phyloP scores from a whole-genome alignment of 2,113 vertebrate genomes.

The Antennarius striatus region DNA sequence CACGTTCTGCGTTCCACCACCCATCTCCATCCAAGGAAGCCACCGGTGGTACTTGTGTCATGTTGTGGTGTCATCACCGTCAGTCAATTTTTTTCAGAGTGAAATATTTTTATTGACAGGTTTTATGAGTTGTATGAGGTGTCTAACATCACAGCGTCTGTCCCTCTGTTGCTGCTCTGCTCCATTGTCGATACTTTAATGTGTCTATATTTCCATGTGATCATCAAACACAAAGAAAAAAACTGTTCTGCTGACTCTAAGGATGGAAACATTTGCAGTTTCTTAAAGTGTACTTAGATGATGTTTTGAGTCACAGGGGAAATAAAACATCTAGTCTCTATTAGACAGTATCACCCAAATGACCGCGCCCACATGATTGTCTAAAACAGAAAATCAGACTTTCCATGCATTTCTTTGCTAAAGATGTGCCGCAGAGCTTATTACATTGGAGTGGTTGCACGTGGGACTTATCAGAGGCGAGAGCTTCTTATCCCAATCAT shows the following conservation, averaged over 20 bases:
- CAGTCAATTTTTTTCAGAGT: constrained; percentile 29
- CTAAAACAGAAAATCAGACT: no score
- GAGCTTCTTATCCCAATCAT: neutral
- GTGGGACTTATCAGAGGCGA: no score
- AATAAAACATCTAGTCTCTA: neutral
- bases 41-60: constrained; percentile 30
- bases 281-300: neutral
- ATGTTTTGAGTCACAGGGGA: neutral
- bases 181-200: constrained; percentile 11
- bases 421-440: no score
- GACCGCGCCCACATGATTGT: no score
- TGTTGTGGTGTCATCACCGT: constrained; percentile 29
- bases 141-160: constrained; percentile 22
- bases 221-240: constrained; percentile 13
- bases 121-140: constrained; percentile 41
- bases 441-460: no score
- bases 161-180: constrained; percentile 7
- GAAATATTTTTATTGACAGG: constrained; percentile 52
- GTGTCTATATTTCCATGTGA: constrained; percentile 13
- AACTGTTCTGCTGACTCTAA: constrained; percentile 14
- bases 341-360: no score
- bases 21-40: constrained; percentile 1
- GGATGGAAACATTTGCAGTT: constrained; percentile 20
- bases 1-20: neutral
- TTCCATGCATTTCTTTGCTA: no score